Conservation (phyloP, 2,888 invertebrate genomes). For the Brachyptera putata region DNA sequence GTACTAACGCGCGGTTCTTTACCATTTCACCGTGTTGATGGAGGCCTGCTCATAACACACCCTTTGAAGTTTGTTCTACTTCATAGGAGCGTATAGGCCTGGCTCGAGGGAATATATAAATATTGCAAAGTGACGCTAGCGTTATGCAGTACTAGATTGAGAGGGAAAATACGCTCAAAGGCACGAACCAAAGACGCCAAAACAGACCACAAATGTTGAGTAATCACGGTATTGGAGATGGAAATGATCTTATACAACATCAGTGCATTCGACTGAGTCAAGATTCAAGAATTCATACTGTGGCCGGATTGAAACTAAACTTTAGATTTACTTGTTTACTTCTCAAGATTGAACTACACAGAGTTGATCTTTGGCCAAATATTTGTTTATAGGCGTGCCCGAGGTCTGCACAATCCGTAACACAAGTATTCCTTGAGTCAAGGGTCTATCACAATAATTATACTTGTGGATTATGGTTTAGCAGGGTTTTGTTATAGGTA, state of each 20-base stretch:
- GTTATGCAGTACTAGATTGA: constrained; percentile 5
- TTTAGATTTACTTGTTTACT: constrained; percentile 10
- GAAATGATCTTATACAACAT: background rate
- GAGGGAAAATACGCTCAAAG: constrained; percentile 15
- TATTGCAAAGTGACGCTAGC: constrained; percentile 18
- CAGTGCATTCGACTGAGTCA: constrained; percentile 6
- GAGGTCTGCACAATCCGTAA: too few species aligned
- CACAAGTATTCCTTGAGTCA: too few species aligned
- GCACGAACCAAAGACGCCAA: constrained; percentile 7
- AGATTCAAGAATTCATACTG: constrained; percentile 4
- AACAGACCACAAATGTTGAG: constrained; percentile 17
- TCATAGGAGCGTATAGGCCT: background rate
- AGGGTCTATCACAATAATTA: too few species aligned
- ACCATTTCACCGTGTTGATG: too few species aligned
- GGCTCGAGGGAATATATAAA: constrained; percentile 19
- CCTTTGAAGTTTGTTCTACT: constrained; percentile 18
- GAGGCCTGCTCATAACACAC: too few species aligned
- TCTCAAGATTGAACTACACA: background rate
- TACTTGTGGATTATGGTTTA: too few species aligned
- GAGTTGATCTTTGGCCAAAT: background rate
- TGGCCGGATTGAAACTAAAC: background rate
- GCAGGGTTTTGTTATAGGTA: too few species aligned
- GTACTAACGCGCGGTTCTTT: too few species aligned
- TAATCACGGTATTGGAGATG: constrained; percentile 15
- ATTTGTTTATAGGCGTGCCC: background rate